Conservation (phyloP, 1,140 invertebrate species). For the Trypoxylus dichotomus region DNA sequence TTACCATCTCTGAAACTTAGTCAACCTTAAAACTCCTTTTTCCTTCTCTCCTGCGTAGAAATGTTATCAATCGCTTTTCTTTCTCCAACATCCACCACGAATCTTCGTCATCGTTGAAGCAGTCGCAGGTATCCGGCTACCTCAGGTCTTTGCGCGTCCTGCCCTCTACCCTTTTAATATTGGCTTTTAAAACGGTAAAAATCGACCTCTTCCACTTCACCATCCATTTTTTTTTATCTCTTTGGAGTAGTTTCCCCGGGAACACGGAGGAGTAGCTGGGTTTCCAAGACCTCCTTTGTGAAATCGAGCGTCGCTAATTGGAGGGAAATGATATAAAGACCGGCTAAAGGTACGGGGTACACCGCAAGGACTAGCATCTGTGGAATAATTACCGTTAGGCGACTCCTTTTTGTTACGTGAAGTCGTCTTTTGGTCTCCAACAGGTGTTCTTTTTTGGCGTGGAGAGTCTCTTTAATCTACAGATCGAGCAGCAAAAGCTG, state of each 20-base stretch:
- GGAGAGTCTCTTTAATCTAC: too few species aligned
- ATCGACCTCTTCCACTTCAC: background rate
- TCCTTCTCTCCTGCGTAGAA: background rate
- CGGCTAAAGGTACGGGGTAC: background rate
- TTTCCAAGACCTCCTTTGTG: background rate
- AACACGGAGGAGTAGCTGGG: background rate
- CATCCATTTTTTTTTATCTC: background rate
- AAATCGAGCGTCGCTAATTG: slow-evolving; percentile 10
- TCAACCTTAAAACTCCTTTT: background rate
- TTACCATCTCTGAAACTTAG: background rate
- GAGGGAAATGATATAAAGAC: background rate
- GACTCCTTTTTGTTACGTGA: background rate
- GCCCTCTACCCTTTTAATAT: slow-evolving; percentile 6
- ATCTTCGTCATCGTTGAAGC: background rate
- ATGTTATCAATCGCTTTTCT: slow-evolving; percentile 2
- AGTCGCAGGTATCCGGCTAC: background rate
- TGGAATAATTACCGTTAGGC: background rate
- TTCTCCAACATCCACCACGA: background rate
- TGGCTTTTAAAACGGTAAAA: background rate
- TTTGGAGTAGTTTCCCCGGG: background rate
- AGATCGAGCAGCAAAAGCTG: too few species aligned
- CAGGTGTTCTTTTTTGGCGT: background rate
- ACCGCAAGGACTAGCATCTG: background rate
- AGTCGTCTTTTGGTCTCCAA: background rate
- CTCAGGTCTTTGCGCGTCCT: background rate